A percentile compares a stretch with the other conserved stretches of the same genome.
Evolutionary conservation across 2,888 invertebrate species (phyloP).

Genomic region (Temnothorax unifasciatus): DNA sequence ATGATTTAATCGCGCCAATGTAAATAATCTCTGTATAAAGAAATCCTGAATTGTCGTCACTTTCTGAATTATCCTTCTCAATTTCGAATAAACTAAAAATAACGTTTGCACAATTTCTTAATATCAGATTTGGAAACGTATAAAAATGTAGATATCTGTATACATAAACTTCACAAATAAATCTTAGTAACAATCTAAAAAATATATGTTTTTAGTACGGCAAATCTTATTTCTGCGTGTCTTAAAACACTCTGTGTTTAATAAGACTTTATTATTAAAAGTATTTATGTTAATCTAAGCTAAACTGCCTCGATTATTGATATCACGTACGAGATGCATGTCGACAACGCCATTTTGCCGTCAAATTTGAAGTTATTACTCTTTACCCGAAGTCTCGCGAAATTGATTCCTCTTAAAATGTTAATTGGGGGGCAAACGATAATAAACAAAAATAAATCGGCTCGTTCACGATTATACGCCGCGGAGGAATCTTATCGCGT

Average conservation of each 20-base stretch:
- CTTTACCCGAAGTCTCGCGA: neutral
- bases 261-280: neutral
- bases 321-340: no score
- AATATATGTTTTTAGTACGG: neutral
- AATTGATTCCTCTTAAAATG: constrained; percentile 39
- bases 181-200: neutral
- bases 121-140: neutral
- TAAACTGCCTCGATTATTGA: neutral
- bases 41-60: neutral
- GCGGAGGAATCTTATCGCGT: constrained; percentile 70
- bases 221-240: neutral
- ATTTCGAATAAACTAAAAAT: neutral
- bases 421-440: constrained; percentile 31
- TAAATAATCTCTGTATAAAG: neutral
- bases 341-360: neutral
- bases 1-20: neutral
- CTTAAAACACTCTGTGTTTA: neutral
- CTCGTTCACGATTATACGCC: constrained; percentile 4
- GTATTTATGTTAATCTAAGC: neutral
- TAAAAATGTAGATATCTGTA: neutral
- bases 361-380: neutral
- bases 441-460: constrained; percentile 36
- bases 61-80: neutral
- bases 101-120: neutral
- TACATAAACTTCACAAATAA: neutral